Conservation (phyloP, 2,113 vertebrate species). For the Crocuta crocuta region DNA sequence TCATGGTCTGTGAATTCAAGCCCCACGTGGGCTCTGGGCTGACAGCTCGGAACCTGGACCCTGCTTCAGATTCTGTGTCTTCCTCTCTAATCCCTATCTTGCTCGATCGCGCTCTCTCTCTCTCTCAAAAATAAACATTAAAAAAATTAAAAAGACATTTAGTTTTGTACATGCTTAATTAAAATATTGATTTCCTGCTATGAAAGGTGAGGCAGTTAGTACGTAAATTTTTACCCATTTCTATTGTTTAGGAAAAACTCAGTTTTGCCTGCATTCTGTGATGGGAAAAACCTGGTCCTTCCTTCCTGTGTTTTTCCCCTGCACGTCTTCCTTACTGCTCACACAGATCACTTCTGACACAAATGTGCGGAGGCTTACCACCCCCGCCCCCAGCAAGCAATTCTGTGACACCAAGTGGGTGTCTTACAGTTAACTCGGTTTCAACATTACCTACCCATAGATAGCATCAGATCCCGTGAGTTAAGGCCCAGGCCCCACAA, state of each 20-base stretch:
- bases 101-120: no score
- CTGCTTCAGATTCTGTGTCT: no score
- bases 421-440: not conserved
- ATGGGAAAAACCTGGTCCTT: not conserved
- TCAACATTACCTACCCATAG: not conserved
- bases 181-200: not conserved
- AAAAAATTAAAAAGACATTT: not conserved
- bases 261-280: not conserved
- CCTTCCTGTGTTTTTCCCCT: not conserved
- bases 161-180: not conserved
- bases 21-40: no score
- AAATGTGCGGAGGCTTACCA: not conserved
- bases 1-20: no score
- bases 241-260: not conserved
- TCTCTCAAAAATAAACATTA: not conserved
- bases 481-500: not conserved
- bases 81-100: no score
- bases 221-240: slow-evolving; percentile 7
- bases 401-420: not conserved
- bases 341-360: not conserved
- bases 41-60: no score
- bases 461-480: not conserved
- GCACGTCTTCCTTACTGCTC: not conserved
- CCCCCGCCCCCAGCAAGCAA: not conserved
- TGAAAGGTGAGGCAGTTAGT: not conserved